Base-by-base conservation (phyloP, 1,140 invertebrate species). In the Lepidurus couesii region DNA sequence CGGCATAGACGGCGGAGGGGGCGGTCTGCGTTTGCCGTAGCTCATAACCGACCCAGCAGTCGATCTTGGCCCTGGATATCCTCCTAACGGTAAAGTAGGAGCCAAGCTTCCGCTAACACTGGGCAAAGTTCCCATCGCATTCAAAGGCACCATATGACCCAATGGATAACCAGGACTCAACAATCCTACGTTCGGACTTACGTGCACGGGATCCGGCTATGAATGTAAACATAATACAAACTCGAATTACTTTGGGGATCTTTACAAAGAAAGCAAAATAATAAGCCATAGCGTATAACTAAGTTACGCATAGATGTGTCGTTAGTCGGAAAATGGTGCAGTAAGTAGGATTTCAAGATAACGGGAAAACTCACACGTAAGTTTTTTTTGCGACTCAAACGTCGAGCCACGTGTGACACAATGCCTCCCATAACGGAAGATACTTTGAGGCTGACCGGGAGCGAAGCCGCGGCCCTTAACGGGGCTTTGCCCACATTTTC, bases 1-100 rank as follows among this genome's bases (percentile, higher is more conserved):
- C 81, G 91, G 83, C 76, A 91, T 82, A 45, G 92, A 92, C 81
- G 93, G 82, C 26, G 92, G 92, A 42, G 93, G 90, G 3, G 92
- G 92, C 0, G 91, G 91, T 85, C 47, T 84, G 85, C 42, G 80
- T 81, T 79, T 75, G 42, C 78, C 78, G 44, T 78, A 80, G 42
- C 77, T 77, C 21, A 75, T 16, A 6, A 78, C 76, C 21, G 79
- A 80, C 9, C 75, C 76, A 42, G 53, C 42, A 24, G 44, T 53
- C 0, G 77, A 80, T 26, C 73, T 77, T 42, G 77, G 34, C 16
- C 75, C 24, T 44, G 78, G 75, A 21, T 78, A 44, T 42, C 44
- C 44, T 45, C 53, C 65, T 77, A 53, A 77, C 42, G 73, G 73
- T 16, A 75, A 34, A n/a, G 75, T 80, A 3, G 76, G 76, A n/a